These are phyloP conservation scores for Nothoprocta perdicaria DNA, from an alignment of 2,113 vertebrate genomes.

Conservation along the genomic window DNA sequence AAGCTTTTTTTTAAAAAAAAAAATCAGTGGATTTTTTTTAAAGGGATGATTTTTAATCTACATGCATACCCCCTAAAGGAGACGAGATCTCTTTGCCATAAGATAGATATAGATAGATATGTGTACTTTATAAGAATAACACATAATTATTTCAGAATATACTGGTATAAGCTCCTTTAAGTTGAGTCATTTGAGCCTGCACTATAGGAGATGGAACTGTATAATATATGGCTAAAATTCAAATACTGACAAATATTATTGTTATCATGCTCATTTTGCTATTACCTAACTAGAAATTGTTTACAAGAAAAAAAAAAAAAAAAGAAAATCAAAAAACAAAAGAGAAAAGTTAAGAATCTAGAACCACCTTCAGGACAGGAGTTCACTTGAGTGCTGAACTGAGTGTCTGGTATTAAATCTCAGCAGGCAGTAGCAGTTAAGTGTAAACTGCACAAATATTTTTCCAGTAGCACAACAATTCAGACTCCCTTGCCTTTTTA, in stretches of 20 bases:
- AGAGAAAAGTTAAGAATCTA: background rate
- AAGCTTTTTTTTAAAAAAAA: too few species aligned
- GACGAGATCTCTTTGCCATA: too few species aligned
- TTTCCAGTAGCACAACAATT: background rate
- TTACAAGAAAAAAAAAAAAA: background rate
- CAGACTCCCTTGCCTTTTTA: background rate
- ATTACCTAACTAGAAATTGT: background rate
- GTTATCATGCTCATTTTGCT: background rate
- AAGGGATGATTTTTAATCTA: background rate
- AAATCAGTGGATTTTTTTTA: background rate
- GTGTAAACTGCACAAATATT: background rate
- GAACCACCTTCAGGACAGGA: background rate
- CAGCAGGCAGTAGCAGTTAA: accelerated
- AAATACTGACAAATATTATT: background rate
- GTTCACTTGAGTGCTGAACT: accelerated
- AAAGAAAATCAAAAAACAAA: too few species aligned
- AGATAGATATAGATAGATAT: too few species aligned
- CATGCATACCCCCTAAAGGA: background rate
- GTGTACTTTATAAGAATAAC: background rate
- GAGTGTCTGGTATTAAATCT: background rate
- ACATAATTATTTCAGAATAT: background rate
- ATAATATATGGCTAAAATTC: background rate
- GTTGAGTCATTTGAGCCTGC: background rate
- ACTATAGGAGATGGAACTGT: too few species aligned
- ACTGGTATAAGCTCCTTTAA: background rate